phyloP scores from a whole-genome alignment of 2,113 vertebrate genomes.

The Serilophus lunatus region DNA sequence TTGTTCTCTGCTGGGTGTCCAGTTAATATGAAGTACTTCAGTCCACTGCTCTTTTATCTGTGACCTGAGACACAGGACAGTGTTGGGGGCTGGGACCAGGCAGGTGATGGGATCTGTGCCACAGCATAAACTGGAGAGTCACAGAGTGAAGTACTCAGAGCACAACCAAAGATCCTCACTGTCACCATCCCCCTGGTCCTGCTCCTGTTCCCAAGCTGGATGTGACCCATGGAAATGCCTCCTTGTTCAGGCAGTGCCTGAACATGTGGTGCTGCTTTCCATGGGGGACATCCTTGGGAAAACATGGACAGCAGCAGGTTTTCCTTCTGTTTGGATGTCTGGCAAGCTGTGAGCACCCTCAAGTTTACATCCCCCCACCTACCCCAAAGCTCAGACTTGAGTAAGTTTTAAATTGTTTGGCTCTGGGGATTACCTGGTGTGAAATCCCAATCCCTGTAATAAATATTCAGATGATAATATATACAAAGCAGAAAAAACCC shows the following conservation, averaged over 20 bases:
- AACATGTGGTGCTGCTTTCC: neutral
- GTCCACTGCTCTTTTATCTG: neutral
- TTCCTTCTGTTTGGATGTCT: neutral
- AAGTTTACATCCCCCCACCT: neutral
- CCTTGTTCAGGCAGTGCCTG: neutral
- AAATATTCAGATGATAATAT: constrained; percentile 68
- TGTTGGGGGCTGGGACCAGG: neutral
- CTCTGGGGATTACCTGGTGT: neutral
- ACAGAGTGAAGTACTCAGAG: constrained; percentile 18
- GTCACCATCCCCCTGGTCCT: neutral
- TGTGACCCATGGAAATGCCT: neutral
- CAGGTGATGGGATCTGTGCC: neutral
- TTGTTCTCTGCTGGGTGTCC: neutral
- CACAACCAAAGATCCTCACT: constrained; percentile 72
- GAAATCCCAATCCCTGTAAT: constrained; percentile 40
- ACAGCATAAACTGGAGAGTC: neutral
- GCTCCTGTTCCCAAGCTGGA: neutral
- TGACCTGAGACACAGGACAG: neutral
- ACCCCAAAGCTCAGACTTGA: constrained; percentile 13
- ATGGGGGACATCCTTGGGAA: neutral
- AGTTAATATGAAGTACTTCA: neutral
- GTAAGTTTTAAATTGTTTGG: neutral
- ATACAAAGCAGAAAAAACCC: constrained; percentile 27
- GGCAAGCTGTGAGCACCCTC: neutral
- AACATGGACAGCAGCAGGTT: neutral